phyloP scores from a whole-genome alignment of 2,797 vertebrate species.

The Eupleurogrammus muticus region DNA sequence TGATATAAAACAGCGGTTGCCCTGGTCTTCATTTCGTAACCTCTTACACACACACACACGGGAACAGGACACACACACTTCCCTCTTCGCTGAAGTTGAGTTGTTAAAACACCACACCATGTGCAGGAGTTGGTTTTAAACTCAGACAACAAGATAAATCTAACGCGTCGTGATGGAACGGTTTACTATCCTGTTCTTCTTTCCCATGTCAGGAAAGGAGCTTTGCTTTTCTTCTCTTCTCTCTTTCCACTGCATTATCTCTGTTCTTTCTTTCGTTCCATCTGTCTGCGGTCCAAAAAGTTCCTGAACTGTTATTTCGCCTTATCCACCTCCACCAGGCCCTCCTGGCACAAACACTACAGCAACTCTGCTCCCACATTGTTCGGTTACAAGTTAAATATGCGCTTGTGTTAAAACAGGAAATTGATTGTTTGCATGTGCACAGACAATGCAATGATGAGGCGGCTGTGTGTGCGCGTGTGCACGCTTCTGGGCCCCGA shows the following conservation, averaged over 20 bases:
- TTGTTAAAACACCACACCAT: neutral
- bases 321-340: conserved; percentile 73
- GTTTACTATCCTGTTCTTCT: conserved; percentile 21
- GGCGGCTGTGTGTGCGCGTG: conserved; percentile 6
- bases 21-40: conserved; percentile 10
- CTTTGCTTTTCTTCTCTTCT: conserved; percentile 28
- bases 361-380: conserved; percentile 47
- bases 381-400: conserved; percentile 50
- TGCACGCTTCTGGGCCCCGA: conserved; percentile 15
- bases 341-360: conserved; percentile 54
- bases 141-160: neutral
- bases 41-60: neutral
- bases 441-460: conserved; percentile 19
- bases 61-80: neutral
- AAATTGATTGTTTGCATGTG: conserved; percentile 32
- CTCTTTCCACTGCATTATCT: conserved; percentile 38
- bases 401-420: conserved; percentile 18
- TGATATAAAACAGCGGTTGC: conserved; percentile 43
- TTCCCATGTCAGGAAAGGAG: conserved; percentile 7
- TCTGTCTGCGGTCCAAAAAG: conserved; percentile 41
- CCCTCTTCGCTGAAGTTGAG: neutral
- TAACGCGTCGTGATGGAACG: neutral
- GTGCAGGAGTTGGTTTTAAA: conserved; percentile 12
- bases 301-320: conserved; percentile 68
- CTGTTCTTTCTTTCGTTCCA: conserved; percentile 37